These are phyloP conservation scores for Bombus balteatus DNA, from an alignment of 1,140 invertebrate species.

Conservation along the genomic window DNA sequence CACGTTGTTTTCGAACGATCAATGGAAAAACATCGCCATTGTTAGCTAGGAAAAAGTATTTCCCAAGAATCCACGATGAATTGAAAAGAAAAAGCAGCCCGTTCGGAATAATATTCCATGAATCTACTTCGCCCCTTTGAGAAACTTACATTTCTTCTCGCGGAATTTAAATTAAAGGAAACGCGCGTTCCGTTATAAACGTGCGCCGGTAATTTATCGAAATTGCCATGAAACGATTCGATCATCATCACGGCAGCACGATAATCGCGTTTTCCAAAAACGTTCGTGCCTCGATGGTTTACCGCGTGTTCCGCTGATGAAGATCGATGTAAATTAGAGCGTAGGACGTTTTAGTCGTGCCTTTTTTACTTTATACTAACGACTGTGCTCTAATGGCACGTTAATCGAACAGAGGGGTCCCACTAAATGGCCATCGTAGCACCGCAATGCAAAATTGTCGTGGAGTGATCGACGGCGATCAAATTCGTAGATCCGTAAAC, in stretches of 20 bases:
- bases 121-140: neutral
- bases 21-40: no score
- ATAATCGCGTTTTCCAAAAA: constrained; percentile 16
- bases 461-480: no score
- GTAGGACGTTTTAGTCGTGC: neutral
- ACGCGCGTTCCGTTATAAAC: neutral
- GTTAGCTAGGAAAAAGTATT: no score
- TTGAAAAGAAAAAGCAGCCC: no score
- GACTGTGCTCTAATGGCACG: neutral
- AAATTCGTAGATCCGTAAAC: neutral
- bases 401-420: neutral
- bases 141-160: neutral
- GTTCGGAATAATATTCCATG: no score
- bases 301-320: neutral
- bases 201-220: neutral
- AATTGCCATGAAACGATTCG: constrained; percentile 1
- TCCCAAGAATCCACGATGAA: no score
- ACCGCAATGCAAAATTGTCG: no score
- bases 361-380: neutral
- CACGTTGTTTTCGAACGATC: no score
- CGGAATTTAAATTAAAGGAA: neutral
- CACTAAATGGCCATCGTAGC: no score
- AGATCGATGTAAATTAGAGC: constrained; percentile 6
- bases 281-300: neutral
- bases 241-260: neutral